Base-by-base conservation (phyloP, 2,888 invertebrate species). In the Isoperla grammatica region DNA sequence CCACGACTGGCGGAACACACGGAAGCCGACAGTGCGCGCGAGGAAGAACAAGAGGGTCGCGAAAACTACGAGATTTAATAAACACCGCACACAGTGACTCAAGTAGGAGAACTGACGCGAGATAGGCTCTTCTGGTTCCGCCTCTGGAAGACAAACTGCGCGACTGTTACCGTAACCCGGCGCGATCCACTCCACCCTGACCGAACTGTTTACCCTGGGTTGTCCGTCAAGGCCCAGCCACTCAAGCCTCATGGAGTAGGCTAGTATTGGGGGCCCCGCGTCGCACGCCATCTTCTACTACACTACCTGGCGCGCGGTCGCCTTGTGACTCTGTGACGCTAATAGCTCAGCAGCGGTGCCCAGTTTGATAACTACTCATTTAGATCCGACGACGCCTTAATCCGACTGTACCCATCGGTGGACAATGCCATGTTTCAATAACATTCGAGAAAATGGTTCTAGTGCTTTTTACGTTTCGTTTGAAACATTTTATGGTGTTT, bases 71-170 rank as follows among this genome's bases (percentile, higher is more conserved):
- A 56, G 37, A 19, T 56, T 61, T 29, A 49, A 17, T 13, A 57
- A 19, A 20, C 57, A 50, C 2, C 57, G 54, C 43, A 22, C 19
- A n/a, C 37, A 53, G 39, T 53, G 53, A 12, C 17, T 53, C 19
- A 17, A 19, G 20, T 29, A 48, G 9, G 67, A 69, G 70, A 68
- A 68, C 68, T 69, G 67, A 67, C 67, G 67, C 68, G 70, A 68
- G 68, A 69, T 67, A 67, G 69, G 67, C 68, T 67, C 65, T 69
- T 69, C 63, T 67, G 11, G n/a, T 4, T n/a, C 12, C 2, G 17
- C 19, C 2, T 15, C 53, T 2, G 17, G 17, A 4, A 59, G 57
- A 37, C 65, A 65, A 9, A 63, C 39, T 12, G 65, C 65, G 13
- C 63, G 59, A 15, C 61, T 60, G 8, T 55, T 57, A 1, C 45